Conservation (phyloP, 2,888 invertebrate genomes). For the Coelinius sp. region DNA sequence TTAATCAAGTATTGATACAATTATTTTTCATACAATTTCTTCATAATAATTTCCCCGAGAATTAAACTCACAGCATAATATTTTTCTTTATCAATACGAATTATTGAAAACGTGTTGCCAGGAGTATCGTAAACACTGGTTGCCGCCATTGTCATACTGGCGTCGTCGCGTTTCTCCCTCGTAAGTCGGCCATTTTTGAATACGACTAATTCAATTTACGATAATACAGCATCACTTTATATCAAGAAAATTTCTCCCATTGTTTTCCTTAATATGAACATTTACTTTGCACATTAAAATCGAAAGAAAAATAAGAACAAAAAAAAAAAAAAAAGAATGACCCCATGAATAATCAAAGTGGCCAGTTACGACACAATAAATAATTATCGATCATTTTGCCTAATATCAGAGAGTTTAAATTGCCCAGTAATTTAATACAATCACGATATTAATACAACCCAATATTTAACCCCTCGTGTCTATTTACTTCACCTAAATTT, state of each 20-base stretch:
- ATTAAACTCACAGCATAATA: constrained; percentile 48
- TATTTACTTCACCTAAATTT: constrained; percentile 10
- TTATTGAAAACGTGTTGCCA: constrained; percentile 44
- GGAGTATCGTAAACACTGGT: constrained; percentile 41
- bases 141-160: constrained; percentile 48
- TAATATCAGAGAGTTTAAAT: constrained; percentile 47
- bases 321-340: not conserved
- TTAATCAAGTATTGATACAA: too few species aligned
- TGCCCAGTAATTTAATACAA: constrained; percentile 52
- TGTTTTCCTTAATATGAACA: not conserved
- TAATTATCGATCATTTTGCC: constrained; percentile 49
- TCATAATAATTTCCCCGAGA: too few species aligned
- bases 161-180: not conserved
- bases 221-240: not conserved
- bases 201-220: not conserved
- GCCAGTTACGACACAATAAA: constrained; percentile 43
- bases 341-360: constrained; percentile 20
- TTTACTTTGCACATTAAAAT: not conserved
- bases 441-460: constrained; percentile 48
- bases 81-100: constrained; percentile 44
- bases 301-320: not conserved
- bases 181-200: not conserved
- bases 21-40: too few species aligned
- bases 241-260: not conserved
- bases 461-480: constrained; percentile 36